Percentiles rank a stretch among this genome's conserved stretches.
phyloP scores from a whole-genome alignment of 2,113 vertebrate species.

The Oenanthe oenanthe region DNA sequence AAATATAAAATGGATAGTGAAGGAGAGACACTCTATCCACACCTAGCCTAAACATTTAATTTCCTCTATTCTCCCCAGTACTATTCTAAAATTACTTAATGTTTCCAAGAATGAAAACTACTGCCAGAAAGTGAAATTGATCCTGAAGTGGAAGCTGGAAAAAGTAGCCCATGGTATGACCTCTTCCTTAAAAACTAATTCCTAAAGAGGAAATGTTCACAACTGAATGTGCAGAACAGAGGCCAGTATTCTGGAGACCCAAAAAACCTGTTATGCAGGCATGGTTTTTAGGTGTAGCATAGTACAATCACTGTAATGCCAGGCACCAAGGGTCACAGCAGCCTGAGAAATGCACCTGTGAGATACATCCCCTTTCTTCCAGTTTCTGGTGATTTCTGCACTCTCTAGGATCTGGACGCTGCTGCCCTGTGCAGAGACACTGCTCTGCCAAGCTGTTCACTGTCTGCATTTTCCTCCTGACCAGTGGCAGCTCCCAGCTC shows the following conservation, averaged over 20 bases:
- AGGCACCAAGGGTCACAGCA: background rate
- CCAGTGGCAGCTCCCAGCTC: background rate
- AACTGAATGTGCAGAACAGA: background rate
- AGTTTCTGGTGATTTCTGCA: background rate
- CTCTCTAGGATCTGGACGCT: background rate
- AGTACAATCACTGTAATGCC: background rate
- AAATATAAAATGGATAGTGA: background rate
- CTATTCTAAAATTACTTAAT: conserved; percentile 7
- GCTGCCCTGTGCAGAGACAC: background rate
- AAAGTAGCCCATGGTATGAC: background rate
- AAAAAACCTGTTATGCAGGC: background rate
- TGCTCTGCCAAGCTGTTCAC: background rate
- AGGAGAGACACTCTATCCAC: background rate
- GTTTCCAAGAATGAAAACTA: background rate
- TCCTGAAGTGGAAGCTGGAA: background rate
- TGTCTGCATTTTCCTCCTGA: background rate
- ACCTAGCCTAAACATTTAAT: conserved; percentile 6
- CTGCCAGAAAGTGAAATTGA: background rate
- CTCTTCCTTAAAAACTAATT: background rate
- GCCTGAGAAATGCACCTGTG: background rate
- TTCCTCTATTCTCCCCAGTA: background rate
- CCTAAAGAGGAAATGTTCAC: background rate
- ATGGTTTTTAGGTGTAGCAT: background rate
- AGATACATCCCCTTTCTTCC: background rate
- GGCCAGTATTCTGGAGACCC: background rate